Base-by-base conservation (phyloP, 1,140 invertebrate species). In the Lordiphosa stackelbergi region DNA sequence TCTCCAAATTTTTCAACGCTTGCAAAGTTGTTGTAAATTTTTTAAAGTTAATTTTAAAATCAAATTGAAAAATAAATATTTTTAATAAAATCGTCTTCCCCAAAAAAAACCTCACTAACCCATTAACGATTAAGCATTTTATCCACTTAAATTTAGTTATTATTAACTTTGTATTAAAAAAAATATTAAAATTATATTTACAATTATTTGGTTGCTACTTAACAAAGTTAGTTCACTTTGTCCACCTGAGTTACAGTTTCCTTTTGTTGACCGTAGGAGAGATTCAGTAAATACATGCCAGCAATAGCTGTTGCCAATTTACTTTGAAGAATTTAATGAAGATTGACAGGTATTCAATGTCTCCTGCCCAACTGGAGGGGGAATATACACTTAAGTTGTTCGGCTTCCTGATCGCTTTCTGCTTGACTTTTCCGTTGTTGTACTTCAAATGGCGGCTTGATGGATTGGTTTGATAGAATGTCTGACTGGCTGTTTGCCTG, bases 291-390 rank as follows among this genome's bases (percentile, higher is more conserved):
- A 8, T 31, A 46, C 31, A 43, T 36, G 28, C 45, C 28, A 11
- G 16, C 53, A 31, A 38, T 45, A 34, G 19, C 42, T n/a, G 40
- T 8, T 52, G 40, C 54, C 55, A 52, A 46, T 65, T 61, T 40
- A 12, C 37, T 24, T 19, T 47, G 3, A 24, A 49, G 37, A 40
- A 16, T 37, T 73, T 57, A 69, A 74, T 69, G 16, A 59, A 68
- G 73, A 75, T 63, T 71, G 73, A 68, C 72, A 66, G 69, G 46
- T 37, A 49, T 36, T 66, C 53, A 52, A 64, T 60, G 34, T 59
- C 64, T 66, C 63, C 36, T 41, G 31, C 36, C 16, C 35, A 43
- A 36, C 38, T 52, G 49, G n/a, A 19, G 35, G 45, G 22, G 35
- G 13, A 41, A 22, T 37, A 36, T n/a, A 46, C 35, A 63, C 24